These are phyloP conservation scores for Disparrhopalites patrizii DNA, from an alignment of 2,888 invertebrate genomes.

Conservation along the genomic window DNA sequence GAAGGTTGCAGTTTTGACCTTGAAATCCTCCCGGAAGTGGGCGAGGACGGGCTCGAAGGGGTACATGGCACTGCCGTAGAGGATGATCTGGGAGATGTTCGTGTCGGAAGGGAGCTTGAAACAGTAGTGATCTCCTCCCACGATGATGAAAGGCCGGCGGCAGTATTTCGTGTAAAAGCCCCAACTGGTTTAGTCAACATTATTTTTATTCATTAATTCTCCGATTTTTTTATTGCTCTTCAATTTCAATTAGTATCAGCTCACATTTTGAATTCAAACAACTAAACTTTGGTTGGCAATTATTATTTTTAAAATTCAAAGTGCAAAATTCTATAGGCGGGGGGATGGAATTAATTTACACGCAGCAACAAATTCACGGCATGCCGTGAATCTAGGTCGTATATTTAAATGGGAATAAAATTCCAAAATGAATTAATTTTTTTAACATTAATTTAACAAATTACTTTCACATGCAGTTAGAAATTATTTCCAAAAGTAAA, in stretches of 20 bases:
- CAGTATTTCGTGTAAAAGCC: conserved; percentile 35
- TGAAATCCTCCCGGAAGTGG: conserved; percentile 30
- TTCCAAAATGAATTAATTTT: too few species aligned
- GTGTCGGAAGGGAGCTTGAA: conserved; percentile 19
- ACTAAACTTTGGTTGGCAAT: not conserved
- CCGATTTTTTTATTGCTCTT: too few species aligned
- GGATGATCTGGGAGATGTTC: conserved; percentile 28
- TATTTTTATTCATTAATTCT: too few species aligned
- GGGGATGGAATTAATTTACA: too few species aligned
- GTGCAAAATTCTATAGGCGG: too few species aligned
- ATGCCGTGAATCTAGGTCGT: too few species aligned
- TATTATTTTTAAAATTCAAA: not conserved
- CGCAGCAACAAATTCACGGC: too few species aligned
- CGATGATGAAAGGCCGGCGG: conserved; percentile 25
- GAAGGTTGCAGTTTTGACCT: conserved; percentile 9
- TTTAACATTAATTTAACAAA: too few species aligned
- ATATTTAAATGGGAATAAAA: too few species aligned
- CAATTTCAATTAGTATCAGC: not conserved
- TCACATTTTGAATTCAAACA: not conserved
- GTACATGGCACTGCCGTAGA: conserved; percentile 32
- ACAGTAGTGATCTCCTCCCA: conserved; percentile 35
- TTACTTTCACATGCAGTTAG: too few species aligned
- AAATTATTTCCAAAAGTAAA: too few species aligned
- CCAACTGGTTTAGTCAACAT: too few species aligned
- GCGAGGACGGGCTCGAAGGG: conserved; percentile 32